A percentile compares a stretch with the other conserved stretches of the same genome.
Conservation (phyloP, 2,888 invertebrate species). For the Pachliopta kotzebuea region DNA sequence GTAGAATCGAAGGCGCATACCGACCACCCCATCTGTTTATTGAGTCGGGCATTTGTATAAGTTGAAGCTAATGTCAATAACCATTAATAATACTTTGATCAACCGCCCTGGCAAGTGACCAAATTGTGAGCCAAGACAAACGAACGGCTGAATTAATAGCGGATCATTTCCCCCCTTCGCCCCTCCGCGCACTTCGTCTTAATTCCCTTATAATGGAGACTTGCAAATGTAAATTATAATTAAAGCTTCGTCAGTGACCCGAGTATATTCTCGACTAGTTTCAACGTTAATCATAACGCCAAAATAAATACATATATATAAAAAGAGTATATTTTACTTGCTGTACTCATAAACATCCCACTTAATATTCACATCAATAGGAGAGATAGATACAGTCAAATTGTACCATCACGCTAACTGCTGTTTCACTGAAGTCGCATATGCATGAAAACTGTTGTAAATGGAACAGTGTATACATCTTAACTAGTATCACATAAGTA, state of each 20-base stretch:
- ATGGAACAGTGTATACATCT: too few relatives aligned
- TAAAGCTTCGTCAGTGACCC: slow-evolving; percentile 5
- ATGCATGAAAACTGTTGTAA: too few relatives aligned
- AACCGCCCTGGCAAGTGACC: slow-evolving; percentile 39
- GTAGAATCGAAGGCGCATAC: not conserved
- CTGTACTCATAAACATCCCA: too few relatives aligned
- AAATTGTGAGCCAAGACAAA: slow-evolving; percentile 37
- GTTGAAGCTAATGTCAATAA: slow-evolving; percentile 38
- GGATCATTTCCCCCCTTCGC: slow-evolving; percentile 9
- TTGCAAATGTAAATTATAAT: slow-evolving; percentile 20
- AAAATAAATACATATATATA: too few relatives aligned
- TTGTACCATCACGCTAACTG: too few relatives aligned
- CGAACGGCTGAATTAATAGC: slow-evolving; percentile 30
- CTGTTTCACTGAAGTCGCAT: too few relatives aligned
- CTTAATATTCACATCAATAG: too few relatives aligned
- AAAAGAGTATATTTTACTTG: too few relatives aligned
- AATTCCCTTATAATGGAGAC: slow-evolving; percentile 23
- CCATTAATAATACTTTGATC: slow-evolving; percentile 40
- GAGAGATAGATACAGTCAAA: too few relatives aligned
- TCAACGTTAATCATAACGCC: not conserved
- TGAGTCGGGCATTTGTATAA: slow-evolving; percentile 36
- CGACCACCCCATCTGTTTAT: slow-evolving; percentile 33
- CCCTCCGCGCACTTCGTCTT: not conserved
- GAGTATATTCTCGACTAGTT: not conserved
- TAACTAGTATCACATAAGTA: too few relatives aligned